Evolutionary conservation across 2,797 vertebrate species (phyloP), one percentile per base, ranked within the genome.

Genomic region (Botia almorhae): DNA sequence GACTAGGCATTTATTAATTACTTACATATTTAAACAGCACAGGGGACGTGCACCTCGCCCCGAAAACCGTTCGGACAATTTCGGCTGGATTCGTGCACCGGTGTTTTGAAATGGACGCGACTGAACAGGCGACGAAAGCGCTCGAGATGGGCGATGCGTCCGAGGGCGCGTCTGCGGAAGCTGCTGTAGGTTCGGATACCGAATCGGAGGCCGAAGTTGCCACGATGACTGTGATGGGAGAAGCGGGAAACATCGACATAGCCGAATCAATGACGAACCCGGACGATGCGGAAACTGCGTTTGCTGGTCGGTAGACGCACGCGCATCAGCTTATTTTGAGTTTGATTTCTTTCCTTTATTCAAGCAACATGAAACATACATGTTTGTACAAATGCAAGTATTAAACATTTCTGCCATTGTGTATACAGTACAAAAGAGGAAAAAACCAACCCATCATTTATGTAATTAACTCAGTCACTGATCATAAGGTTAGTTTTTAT

Each of bases 151-250:
- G 95, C 71, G 96, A 95, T 83, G 93, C 93, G 75, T 93, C 94
- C 85, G 89, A 94, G 87, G 89, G 61, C 85, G 78, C 83, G 23
- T 85, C 88, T 65, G 90, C 78, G 55, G 90, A 89, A 82, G 85
- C 92, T 72, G 85, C 91, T 89, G 93, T 89, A 67, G 94, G 90
- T 85, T 94, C 95, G 87, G 95, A 96, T 87, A 94, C 95, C 78
- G 95, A 96, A 83, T 94, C 94, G 81, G 95, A 96, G 93, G 93
- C 93, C 93, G 94, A 95, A 94, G 96, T 96, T 83, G 91, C 94
- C 82, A 93, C 96, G 78, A 96, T 98, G 94, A 93, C 96, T 39
- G 96, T 96, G 87, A 96, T 98, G 94, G 94, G 93, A 29, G 95
- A 94, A 79, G 88, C 95, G 88, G 93, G 90, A 76, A 95, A 95